phyloP scores from a whole-genome alignment of 2,797 vertebrate species.

The Mastacembelus armatus region DNA sequence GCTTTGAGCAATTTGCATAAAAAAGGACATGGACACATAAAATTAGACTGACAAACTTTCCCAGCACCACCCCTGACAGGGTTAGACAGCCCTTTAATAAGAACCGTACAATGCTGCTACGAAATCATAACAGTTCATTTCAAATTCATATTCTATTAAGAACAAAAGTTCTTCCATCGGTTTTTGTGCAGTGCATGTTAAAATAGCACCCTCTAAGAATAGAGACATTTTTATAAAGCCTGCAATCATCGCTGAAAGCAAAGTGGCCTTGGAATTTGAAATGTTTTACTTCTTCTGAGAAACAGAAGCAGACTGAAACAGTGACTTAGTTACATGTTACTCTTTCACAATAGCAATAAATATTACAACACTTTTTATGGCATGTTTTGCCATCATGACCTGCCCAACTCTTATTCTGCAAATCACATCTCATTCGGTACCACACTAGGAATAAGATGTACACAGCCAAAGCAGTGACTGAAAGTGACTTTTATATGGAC shows the following conservation, averaged over 20 bases:
- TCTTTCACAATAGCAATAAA: constrained; percentile 18
- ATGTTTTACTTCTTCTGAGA: constrained; percentile 30
- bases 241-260: constrained; percentile 54
- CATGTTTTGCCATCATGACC: constrained; percentile 6
- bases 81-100: constrained; percentile 61
- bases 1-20: constrained; percentile 43
- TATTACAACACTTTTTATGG: constrained; percentile 19
- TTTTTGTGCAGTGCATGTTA: constrained; percentile 49
- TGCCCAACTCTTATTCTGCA: background rate
- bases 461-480: background rate
- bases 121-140: constrained; percentile 55
- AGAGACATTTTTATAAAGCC: constrained; percentile 54
- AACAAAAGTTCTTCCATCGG: constrained; percentile 66
- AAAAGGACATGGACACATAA: constrained; percentile 44
- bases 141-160: constrained; percentile 45
- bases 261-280: constrained; percentile 54
- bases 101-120: constrained; percentile 18
- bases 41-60: constrained; percentile 53
- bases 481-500: background rate
- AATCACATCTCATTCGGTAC: constrained; percentile 1
- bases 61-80: constrained; percentile 40
- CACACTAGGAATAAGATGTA: background rate
- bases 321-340: constrained; percentile 27
- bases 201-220: constrained; percentile 56
- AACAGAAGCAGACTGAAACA: constrained; percentile 41